Percentiles rank a stretch among this genome's conserved stretches.
Evolutionary conservation across 2,797 vertebrate genomes (phyloP).

Genomic region (Arvicola amphibius): DNA sequence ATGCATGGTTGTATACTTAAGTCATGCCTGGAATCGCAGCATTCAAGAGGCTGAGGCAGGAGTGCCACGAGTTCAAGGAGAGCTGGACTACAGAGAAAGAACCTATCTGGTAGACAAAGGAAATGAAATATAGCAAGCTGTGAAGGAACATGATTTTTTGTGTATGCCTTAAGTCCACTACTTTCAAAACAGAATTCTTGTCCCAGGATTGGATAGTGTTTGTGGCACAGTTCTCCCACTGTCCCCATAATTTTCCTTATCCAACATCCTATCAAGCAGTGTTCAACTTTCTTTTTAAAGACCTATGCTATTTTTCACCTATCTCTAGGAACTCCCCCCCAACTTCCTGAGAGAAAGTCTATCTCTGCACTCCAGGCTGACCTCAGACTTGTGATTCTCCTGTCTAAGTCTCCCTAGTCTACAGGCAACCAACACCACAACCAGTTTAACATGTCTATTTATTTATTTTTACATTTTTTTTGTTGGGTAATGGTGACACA

Average conservation of each 20-base stretch:
- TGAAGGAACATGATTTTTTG: background rate
- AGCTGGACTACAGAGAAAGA: background rate
- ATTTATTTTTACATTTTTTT: background rate
- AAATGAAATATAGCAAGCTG: background rate
- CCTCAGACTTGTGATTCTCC: background rate
- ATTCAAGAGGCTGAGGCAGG: background rate
- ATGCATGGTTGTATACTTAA: background rate
- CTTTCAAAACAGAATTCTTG: background rate
- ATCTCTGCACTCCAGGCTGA: background rate
- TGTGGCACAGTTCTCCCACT: background rate
- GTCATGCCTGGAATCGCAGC: background rate
- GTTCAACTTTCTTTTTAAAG: conserved; percentile 3
- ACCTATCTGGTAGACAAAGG: background rate
- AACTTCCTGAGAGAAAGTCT: background rate
- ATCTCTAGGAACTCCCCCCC: background rate
- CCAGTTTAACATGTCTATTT: background rate
- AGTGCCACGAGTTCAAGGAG: background rate
- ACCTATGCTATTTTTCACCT: background rate
- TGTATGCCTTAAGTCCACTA: background rate
- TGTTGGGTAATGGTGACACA: too few relatives aligned
- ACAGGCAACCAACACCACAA: background rate
- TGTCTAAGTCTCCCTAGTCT: background rate
- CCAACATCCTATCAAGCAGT: background rate
- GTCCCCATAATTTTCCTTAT: background rate
- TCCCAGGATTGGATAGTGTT: background rate